Percentiles rank a stretch among this genome's conserved stretches.
Conservation (phyloP, 1,140 invertebrate genomes). For the Zaprionus inermis region DNA sequence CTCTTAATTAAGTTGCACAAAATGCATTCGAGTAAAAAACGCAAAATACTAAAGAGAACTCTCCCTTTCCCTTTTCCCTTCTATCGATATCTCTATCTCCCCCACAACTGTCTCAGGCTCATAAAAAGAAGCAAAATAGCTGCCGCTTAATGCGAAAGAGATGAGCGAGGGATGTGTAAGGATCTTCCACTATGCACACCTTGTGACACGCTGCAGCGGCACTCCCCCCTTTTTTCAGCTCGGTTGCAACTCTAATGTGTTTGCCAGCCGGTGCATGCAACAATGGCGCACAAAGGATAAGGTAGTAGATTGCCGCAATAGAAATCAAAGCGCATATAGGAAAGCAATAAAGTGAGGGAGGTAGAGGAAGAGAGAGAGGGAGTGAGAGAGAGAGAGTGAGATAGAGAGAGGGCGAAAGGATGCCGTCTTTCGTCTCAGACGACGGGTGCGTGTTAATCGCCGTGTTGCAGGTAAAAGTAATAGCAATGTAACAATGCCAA, state of each 20-base stretch:
- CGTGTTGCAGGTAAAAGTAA: slow-evolving; percentile 58
- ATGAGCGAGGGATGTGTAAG: slow-evolving; percentile 4
- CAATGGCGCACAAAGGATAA: slow-evolving; percentile 52
- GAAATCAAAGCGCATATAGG: slow-evolving; percentile 57
- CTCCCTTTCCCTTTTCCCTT: neutral
- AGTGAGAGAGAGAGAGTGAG: neutral
- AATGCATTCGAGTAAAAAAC: slow-evolving; percentile 4
- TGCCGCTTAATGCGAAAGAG: slow-evolving; percentile 9
- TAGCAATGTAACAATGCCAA: slow-evolving; percentile 57
- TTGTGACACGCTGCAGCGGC: neutral
- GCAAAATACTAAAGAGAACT: neutral
- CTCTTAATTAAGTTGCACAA: slow-evolving; percentile 5
- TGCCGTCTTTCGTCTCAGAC: slow-evolving; percentile 16
- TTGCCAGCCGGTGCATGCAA: slow-evolving; percentile 57
- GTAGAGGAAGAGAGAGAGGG: neutral
- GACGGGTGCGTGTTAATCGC: slow-evolving; percentile 56
- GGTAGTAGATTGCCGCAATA: slow-evolving; percentile 48
- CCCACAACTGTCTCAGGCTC: slow-evolving; percentile 6
- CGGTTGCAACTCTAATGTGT: slow-evolving; percentile 52
- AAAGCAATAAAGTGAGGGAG: slow-evolving; percentile 45
- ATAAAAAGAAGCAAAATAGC: slow-evolving; percentile 6
- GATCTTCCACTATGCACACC: slow-evolving; percentile 11
- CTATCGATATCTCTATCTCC: neutral
- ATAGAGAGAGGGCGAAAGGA: slow-evolving; percentile 6
- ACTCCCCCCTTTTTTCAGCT: slow-evolving; percentile 16